Evolutionary conservation across 2,888 invertebrate species (phyloP), one percentile per base, ranked within the genome.

Genomic region (Plutella xylostella): DNA sequence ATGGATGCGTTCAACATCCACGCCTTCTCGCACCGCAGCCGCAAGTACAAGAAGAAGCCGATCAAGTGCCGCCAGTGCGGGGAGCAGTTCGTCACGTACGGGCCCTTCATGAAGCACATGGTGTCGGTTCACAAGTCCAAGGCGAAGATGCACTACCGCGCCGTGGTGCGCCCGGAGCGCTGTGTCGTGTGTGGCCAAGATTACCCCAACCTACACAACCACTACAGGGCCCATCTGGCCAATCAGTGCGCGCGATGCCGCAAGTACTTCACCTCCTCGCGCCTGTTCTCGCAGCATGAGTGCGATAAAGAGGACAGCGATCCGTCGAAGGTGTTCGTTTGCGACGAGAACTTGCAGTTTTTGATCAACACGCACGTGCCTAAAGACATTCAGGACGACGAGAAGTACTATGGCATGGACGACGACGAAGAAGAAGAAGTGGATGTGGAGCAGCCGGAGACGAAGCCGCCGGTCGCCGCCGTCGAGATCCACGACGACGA

Each of bases 181-280:
- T 89, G 89, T 58, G 85, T 86, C 37, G 78, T 89, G 4, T 89
- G 89, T 58, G 82, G 86, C 12, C 87, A 79, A 22, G 69, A 74
- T 1, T 88, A 88, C 56, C 86, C 87, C 1, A 87, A 87, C 49
- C 72, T 88, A 48, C 87, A 88, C 63, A 87, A 88, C 56, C 86
- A 89, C 50, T 86, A 85, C 50, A 85, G 87, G 17, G 88, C 88
- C 39, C 88, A 88, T 51, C 55, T 87, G 40, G 71, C 80, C 52
- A 87, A 88, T 60, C 80, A 85, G 45, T 87, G 87, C 49, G 80
- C 75, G 45, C 63, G 56, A 15, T 86, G 85, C 55, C 52, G 45
- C 31, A 85, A 83, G 49, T 85, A 83, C 53, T 79, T 84, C 50
- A 71, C 72, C 0, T 85, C 85, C 0, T 61, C 61, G 14, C 73